Evolutionary conservation across 2,888 invertebrate genomes (phyloP), one percentile per base, ranked within the genome.

Genomic region (Masnerella sp.): DNA sequence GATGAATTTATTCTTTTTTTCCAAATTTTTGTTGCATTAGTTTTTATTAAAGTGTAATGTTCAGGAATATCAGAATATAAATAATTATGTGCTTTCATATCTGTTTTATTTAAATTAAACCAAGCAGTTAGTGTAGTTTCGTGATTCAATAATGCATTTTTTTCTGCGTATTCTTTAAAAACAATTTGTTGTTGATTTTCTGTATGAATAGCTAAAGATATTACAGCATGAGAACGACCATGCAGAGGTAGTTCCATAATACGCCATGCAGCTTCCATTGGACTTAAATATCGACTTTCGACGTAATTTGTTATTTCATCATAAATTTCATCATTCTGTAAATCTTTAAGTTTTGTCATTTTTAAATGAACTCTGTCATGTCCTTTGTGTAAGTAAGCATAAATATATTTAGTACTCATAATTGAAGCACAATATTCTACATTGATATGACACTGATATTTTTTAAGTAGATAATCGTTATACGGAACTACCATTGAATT

Each of bases 191-290:
- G 73, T 59, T 75, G 52, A 51, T 74, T 77, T 71, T 71, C 51
- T 28, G 25, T 40, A 65, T 72, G 74, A 17, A 73, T 30, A 14
- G 70, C 64, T 61, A 70, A 70, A 11, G 59, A 30, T 38, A 65
- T 32, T 42, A 77, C 47, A 25, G 56, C 5, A 38, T 75, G 73
- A 5, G 65, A 73, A 45, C 54, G 47, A 30, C 47, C 67, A 12
- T 42, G 51, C 22, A 75, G 18, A 36, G 65, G 69, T 5, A 69
- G 54, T 67, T 71, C 65, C 59, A 69, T 28, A 25, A 72, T 72
- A 11, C 72, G 36, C 75, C 74, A 72, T 28, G 74, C 77, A 32
- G 75, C 69, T 69, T 75, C 67, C 51, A 69, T 71, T 8, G 71
- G 69, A 42, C 73, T 56, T 7, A 71, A 36, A 34, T 77, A 75